Evolutionary conservation across 2,888 invertebrate species (phyloP).

Genomic region (Abrostola tripartita): DNA sequence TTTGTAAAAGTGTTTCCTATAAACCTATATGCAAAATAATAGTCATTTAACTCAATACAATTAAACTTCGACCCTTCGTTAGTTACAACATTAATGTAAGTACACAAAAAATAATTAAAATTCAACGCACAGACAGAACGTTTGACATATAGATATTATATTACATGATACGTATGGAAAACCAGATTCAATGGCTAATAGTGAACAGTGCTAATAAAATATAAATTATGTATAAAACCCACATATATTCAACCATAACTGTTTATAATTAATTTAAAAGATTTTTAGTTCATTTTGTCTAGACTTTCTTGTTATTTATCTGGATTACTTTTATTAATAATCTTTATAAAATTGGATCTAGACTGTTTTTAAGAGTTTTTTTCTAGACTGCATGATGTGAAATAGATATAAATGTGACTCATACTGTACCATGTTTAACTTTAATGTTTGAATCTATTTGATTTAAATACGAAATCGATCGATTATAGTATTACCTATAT

Average conservation of each 20-base stretch:
- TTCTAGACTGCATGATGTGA: not conserved
- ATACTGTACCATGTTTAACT: no score
- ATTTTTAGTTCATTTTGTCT: slow-evolving; percentile 41
- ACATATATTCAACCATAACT: slow-evolving; percentile 44
- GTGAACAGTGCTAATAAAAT: slow-evolving; percentile 41
- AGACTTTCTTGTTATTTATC: slow-evolving; percentile 35
- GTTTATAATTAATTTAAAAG: slow-evolving; percentile 39
- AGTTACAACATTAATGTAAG: not conserved
- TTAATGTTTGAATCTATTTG: no score
- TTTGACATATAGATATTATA: slow-evolving; percentile 34
- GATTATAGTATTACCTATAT: no score
- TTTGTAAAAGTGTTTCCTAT: no score
- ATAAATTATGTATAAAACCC: slow-evolving; percentile 47
- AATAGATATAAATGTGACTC: no score
- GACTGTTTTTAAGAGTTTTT: not conserved
- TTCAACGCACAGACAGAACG: slow-evolving; percentile 21
- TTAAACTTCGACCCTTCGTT: no score
- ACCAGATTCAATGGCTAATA: slow-evolving; percentile 32
- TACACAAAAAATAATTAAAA: slow-evolving; percentile 26
- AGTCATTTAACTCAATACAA: no score
- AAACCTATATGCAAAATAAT: no score
- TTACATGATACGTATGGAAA: slow-evolving; percentile 29
- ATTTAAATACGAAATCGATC: no score
- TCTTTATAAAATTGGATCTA: slow-evolving; percentile 4
- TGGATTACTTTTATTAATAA: slow-evolving; percentile 19